A percentile compares a stretch with the other conserved stretches of the same genome.
Conservation (phyloP, 1,140 invertebrate species). For the Fopius arisanus region DNA sequence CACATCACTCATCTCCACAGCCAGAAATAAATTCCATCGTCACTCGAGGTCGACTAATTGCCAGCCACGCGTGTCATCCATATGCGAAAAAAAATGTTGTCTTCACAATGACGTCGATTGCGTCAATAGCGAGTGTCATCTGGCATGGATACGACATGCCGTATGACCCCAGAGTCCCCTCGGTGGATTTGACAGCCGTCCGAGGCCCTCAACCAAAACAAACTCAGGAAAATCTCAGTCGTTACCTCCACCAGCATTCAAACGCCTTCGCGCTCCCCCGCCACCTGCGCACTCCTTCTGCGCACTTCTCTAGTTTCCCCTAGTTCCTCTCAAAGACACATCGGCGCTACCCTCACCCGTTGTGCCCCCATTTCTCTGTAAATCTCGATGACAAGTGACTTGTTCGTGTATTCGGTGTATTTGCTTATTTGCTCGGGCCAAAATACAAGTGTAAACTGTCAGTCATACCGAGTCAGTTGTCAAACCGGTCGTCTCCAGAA, state of each 20-base stretch:
- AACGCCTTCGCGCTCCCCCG: not conserved
- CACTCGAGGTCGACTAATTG: not conserved
- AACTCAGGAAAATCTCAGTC: no score
- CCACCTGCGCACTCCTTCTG: not conserved
- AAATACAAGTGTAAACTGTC: constrained; percentile 1
- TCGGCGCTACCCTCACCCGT: not conserved
- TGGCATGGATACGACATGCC: not conserved
- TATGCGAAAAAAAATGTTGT: not conserved
- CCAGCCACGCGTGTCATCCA: not conserved
- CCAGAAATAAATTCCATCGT: not conserved
- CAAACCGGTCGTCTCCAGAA: not conserved
- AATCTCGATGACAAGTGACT: not conserved
- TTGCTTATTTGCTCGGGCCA: not conserved
- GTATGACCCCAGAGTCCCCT: not conserved
- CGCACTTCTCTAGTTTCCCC: not conserved
- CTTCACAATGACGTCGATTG: not conserved
- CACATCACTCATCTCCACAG: constrained; percentile 7
- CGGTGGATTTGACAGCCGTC: no score
- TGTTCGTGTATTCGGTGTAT: not conserved
- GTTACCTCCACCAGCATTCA: not conserved
- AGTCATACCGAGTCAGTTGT: not conserved
- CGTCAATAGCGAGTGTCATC: not conserved
- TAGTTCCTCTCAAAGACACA: not conserved
- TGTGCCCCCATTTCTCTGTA: no score
- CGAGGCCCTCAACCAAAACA: no score